These are phyloP conservation scores for Anticlea derivata DNA, from an alignment of 2,888 invertebrate species.

Conservation along the genomic window DNA sequence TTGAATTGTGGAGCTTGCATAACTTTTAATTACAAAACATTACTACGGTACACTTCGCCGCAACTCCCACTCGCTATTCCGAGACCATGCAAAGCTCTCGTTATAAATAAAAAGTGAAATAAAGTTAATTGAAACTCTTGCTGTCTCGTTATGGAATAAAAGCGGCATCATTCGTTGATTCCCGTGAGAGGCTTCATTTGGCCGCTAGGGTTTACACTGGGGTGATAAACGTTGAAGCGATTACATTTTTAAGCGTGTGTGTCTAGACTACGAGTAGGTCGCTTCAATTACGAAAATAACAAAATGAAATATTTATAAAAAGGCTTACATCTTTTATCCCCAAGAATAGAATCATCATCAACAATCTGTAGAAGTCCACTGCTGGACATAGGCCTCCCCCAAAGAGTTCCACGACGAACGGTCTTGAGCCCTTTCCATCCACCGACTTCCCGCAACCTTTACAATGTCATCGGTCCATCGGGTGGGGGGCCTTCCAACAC, in stretches of 20 bases:
- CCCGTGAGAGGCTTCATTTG: background rate
- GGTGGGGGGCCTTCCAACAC: too few relatives aligned
- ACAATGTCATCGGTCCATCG: too few relatives aligned
- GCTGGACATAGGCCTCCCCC: too few relatives aligned
- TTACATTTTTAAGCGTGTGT: background rate
- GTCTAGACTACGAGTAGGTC: too few relatives aligned
- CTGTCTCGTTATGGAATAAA: conserved; percentile 46
- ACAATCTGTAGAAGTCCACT: too few relatives aligned
- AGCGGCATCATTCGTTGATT: conserved; percentile 35
- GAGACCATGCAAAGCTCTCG: conserved; percentile 19
- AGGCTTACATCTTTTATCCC: too few relatives aligned
- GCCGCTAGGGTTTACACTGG: conserved; percentile 1
- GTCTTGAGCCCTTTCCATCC: too few relatives aligned
- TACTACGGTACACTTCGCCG: background rate
- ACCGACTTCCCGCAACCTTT: too few relatives aligned
- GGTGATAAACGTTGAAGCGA: background rate
- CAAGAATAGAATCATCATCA: too few relatives aligned
- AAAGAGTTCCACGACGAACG: too few relatives aligned
- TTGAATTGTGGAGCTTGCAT: conserved; percentile 11
- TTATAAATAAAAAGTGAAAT: conserved; percentile 39
- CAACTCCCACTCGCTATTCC: background rate
- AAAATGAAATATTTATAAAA: too few relatives aligned
- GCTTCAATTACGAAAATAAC: too few relatives aligned
- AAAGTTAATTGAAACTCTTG: conserved; percentile 48
- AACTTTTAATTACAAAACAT: conserved; percentile 14